A percentile compares a stretch with the other conserved stretches of the same genome.
Conservation (phyloP, 2,113 vertebrate genomes). For the Carassius carassius region DNA sequence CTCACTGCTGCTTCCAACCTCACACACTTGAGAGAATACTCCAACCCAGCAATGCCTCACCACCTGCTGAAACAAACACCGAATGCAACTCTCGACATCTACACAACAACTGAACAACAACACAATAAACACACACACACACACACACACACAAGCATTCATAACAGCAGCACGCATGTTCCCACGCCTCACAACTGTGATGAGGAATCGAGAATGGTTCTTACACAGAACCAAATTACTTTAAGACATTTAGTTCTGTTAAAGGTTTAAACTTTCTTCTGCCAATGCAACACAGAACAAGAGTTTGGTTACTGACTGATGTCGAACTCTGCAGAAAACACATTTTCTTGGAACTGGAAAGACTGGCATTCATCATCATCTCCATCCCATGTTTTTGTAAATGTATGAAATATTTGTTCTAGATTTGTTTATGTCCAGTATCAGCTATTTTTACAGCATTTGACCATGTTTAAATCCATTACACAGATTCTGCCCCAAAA, state of each 20-base stretch:
- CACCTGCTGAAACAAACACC: neutral
- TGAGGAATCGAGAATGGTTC: neutral
- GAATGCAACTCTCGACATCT: neutral
- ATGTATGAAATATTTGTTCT: too few relatives aligned
- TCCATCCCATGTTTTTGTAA: too few relatives aligned
- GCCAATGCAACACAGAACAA: too few relatives aligned
- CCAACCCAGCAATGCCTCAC: neutral
- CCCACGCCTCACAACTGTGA: neutral
- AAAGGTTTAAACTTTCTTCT: too few relatives aligned
- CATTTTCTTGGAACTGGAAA: too few relatives aligned
- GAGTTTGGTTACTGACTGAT: too few relatives aligned
- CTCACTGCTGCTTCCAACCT: conserved; percentile 2
- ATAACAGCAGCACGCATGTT: neutral
- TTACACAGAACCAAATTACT: too few relatives aligned
- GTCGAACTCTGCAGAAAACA: too few relatives aligned
- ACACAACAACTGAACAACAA: neutral
- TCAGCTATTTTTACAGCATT: neutral
- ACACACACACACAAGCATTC: neutral
- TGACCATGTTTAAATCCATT: neutral
- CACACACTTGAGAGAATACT: conserved; percentile 15
- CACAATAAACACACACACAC: too few relatives aligned
- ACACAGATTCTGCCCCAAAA: neutral
- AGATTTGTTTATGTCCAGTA: neutral
- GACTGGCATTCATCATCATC: too few relatives aligned
- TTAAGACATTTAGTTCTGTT: too few relatives aligned